These are phyloP conservation scores for Oophaga sylvatica DNA, from an alignment of 2,797 vertebrate genomes.

Conservation along the genomic window DNA sequence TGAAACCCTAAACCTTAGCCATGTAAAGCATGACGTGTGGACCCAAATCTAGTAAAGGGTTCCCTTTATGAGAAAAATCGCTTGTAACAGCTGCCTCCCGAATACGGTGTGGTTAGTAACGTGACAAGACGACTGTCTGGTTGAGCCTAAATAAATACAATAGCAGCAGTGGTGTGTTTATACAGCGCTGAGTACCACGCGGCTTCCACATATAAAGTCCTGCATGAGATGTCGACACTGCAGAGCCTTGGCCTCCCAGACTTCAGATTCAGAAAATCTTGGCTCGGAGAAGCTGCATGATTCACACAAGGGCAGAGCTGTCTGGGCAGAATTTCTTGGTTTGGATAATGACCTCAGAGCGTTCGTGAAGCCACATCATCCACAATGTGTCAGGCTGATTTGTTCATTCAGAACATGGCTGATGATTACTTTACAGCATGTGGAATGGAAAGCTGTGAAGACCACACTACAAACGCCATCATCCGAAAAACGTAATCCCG, in stretches of 20 bases:
- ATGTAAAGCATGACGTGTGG: too few relatives aligned
- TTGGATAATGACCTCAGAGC: slow-evolving; percentile 57
- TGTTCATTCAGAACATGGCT: slow-evolving; percentile 49
- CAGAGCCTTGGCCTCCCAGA: slow-evolving; percentile 57
- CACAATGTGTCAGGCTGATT: slow-evolving; percentile 45
- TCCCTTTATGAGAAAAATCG: background rate
- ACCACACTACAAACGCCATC: background rate
- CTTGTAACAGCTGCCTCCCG: background rate
- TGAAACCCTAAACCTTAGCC: too few relatives aligned
- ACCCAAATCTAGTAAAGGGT: background rate
- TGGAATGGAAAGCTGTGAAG: slow-evolving; percentile 43
- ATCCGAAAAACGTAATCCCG: background rate
- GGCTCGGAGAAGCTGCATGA: slow-evolving; percentile 51
- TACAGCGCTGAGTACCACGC: slow-evolving; percentile 26
- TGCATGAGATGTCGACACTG: slow-evolving; percentile 41
- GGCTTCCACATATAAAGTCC: slow-evolving; percentile 26
- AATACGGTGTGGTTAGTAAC: slow-evolving; percentile 15
- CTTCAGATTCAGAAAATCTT: slow-evolving; percentile 49
- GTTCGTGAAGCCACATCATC: slow-evolving; percentile 46
- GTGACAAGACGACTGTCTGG: background rate
- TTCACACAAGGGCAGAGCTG: slow-evolving; percentile 60
- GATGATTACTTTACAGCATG: slow-evolving; percentile 56
- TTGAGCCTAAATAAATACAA: background rate
- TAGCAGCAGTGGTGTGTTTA: slow-evolving; percentile 38
- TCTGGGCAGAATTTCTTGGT: slow-evolving; percentile 53